These are phyloP conservation scores for Gallirallus australis DNA, from an alignment of 2,797 vertebrate species.

Conservation along the genomic window DNA sequence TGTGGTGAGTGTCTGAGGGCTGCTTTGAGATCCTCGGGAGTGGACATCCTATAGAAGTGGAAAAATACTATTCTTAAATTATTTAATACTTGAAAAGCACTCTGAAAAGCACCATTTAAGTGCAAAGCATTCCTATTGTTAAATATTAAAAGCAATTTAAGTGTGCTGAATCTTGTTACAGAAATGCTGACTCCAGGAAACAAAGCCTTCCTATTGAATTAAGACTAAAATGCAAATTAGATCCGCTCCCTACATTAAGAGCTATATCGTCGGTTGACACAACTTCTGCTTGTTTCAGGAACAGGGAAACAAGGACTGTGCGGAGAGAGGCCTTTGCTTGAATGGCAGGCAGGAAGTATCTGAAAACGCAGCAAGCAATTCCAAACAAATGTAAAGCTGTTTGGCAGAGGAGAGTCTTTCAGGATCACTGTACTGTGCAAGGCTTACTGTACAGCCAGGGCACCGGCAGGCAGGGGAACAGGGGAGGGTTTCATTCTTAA, in stretches of 20 bases:
- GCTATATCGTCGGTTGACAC: neutral
- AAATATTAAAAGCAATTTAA: conserved; percentile 66
- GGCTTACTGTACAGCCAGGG: conserved; percentile 45
- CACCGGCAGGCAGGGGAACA: conserved; percentile 6
- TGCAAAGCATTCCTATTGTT: conserved; percentile 55
- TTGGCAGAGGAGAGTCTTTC: conserved; percentile 21
- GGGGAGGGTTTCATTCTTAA: conserved; percentile 57
- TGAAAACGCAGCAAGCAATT: conserved; percentile 36
- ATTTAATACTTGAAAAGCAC: conserved; percentile 53
- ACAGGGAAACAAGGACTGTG: neutral
- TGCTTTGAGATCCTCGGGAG: neutral
- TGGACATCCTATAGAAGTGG: conserved; percentile 21
- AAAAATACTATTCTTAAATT: conserved; percentile 32
- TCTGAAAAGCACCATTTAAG: conserved; percentile 60
- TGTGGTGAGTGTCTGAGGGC: neutral
- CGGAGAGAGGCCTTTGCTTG: neutral
- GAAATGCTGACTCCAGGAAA: conserved; percentile 64
- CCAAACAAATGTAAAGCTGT: conserved; percentile 18
- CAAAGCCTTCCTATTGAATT: conserved; percentile 45
- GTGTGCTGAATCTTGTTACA: conserved; percentile 52
- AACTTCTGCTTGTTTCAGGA: neutral
- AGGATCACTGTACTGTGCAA: conserved; percentile 25
- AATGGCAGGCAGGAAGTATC: conserved; percentile 42
- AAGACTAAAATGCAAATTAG: conserved; percentile 45
- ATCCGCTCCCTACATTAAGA: neutral